Evolutionary conservation across 1,140 invertebrate genomes (phyloP).

Genomic region (Drosophila simulans): DNA sequence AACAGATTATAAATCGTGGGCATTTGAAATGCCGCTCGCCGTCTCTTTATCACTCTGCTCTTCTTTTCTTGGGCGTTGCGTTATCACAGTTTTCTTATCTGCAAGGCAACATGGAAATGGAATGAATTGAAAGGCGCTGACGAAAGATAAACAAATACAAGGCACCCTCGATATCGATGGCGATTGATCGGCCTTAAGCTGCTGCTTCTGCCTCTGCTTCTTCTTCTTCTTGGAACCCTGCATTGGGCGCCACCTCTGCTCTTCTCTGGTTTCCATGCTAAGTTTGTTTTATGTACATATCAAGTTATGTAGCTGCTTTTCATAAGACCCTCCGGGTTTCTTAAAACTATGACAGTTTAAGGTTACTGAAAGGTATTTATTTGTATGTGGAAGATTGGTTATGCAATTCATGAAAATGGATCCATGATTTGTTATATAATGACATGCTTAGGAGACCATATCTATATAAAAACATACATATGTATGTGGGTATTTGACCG

Average conservation of each 20-base stretch:
- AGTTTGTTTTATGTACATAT: too few relatives aligned
- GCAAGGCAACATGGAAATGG: conserved; percentile 49
- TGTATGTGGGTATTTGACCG: too few relatives aligned
- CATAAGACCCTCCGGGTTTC: too few relatives aligned
- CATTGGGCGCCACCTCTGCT: neutral
- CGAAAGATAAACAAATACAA: conserved; percentile 45
- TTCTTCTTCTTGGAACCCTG: conserved; percentile 2
- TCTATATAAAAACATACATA: too few relatives aligned
- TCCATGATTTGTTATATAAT: too few relatives aligned
- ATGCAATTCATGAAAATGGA: too few relatives aligned
- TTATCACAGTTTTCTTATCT: conserved; percentile 39
- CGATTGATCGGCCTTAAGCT: conserved; percentile 47
- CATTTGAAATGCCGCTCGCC: conserved; percentile 46
- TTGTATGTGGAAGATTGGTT: too few relatives aligned
- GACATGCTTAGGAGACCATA: too few relatives aligned
- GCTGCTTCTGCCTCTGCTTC: conserved; percentile 6
- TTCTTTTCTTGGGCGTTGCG: conserved; percentile 9
- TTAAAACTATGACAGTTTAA: too few relatives aligned
- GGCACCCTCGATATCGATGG: conserved; percentile 34
- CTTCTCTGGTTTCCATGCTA: too few relatives aligned
- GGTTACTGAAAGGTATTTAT: too few relatives aligned
- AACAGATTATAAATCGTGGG: conserved; percentile 53
- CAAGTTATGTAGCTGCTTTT: too few relatives aligned
- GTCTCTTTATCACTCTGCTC: conserved; percentile 7
- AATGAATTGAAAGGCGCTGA: conserved; percentile 53